Base-by-base conservation (phyloP, 2,888 invertebrate species). In the Lissocephala sabroskyi region DNA sequence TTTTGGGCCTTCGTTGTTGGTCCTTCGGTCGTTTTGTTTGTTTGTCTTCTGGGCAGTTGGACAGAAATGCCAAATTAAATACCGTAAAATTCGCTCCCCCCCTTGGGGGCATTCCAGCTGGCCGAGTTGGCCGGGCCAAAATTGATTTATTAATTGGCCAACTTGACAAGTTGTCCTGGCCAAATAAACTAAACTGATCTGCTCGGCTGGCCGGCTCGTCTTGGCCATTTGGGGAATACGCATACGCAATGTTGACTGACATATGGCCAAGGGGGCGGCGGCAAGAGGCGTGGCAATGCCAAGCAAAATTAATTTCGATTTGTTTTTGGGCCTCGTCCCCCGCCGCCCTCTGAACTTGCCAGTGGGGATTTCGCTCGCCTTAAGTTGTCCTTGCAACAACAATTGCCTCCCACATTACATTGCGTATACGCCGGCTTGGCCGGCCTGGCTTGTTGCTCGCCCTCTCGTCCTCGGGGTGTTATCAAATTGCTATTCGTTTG, bases 111-210 rank as follows among this genome's bases (percentile, higher is more conserved):
- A 3, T 23, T 23, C 23, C 7, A 23, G 23, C 23, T 23, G 3
- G 23, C 7, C 7, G 4, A 23, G 23, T 23, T 7, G n/a, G n/a
- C n/a, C n/a, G n/a, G n/a, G n/a, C n/a, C n/a, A 14, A 30, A 30
- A 39, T 57, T 53, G 55, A 59, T 77, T 74, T 79, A 80, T 79
- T 77, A 74, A 80, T 79, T 76, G 79, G 41, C 40, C 51, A 43
- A 49, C 55, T 53, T 66, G 71, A 68, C 71, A 62, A 56, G 49
- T 47, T 49, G 55, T 62, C 59, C 52, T 17, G n/a, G 52, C 33
- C 45, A 45, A 58, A 46, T 49, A 49, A 41, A 47, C 37, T 43
- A 23, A 23, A 23, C 23, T 23, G 7, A 23, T 5, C 23, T 23
- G 23, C 3, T 23, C 23, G 3, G 23, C 7, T 23, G 3, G 3